These are phyloP conservation scores for Oligia fasciuncula DNA, from an alignment of 2,888 invertebrate genomes.

Conservation along the genomic window DNA sequence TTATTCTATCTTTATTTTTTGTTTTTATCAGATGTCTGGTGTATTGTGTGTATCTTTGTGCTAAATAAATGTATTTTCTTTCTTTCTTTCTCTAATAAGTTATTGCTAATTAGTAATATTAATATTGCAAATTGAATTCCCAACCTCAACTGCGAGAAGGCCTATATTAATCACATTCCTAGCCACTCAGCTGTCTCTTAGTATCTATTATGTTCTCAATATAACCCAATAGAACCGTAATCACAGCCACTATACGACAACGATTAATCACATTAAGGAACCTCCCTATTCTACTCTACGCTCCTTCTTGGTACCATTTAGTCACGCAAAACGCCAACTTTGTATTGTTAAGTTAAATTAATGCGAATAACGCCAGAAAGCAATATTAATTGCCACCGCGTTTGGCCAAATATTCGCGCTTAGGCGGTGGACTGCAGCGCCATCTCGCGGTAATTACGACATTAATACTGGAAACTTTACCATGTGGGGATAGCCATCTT, in stretches of 20 bases:
- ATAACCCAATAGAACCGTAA: slow-evolving; percentile 51
- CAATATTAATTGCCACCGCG: slow-evolving; percentile 80
- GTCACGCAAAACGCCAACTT: slow-evolving; percentile 78
- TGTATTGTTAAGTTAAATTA: slow-evolving; percentile 85
- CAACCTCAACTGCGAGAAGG: slow-evolving; percentile 4
- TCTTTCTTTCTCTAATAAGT: neutral
- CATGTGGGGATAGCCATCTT: slow-evolving; percentile 61
- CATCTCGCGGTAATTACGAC: slow-evolving; percentile 72
- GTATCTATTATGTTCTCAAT: slow-evolving; percentile 62
- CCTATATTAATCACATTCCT: slow-evolving; percentile 50
- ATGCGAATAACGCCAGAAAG: slow-evolving; percentile 80
- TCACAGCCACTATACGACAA: slow-evolving; percentile 55
- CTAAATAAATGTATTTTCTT: no score
- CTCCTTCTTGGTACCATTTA: slow-evolving; percentile 67
- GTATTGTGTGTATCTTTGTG: no score
- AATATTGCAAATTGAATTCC: slow-evolving; percentile 23
- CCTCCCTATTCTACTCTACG: slow-evolving; percentile 46
- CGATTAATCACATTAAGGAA: slow-evolving; percentile 68
- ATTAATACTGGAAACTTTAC: slow-evolving; percentile 74
- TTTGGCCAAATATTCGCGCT: slow-evolving; percentile 77
- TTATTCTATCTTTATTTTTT: no score
- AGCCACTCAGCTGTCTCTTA: slow-evolving; percentile 57
- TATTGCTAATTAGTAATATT: neutral
- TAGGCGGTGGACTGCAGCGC: slow-evolving; percentile 66
- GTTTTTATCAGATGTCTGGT: no score